Conservation (phyloP, 2,888 invertebrate species). For the Ichneumon xanthorius region DNA sequence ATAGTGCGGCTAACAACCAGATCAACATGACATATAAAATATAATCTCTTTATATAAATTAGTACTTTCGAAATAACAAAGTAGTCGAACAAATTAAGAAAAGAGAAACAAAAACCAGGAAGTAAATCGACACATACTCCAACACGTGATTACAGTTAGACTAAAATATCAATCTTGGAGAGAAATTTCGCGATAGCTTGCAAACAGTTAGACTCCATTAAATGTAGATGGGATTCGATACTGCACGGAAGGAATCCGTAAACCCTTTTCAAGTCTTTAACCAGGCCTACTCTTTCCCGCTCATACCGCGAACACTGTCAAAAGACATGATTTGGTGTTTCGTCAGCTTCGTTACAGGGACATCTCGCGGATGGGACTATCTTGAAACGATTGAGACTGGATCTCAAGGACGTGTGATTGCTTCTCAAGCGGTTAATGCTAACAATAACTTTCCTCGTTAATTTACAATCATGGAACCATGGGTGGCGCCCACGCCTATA, state of each 20-base stretch:
- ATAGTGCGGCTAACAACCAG: neutral
- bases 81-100: too few relatives aligned
- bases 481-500: neutral
- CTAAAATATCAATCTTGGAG: conserved; percentile 1
- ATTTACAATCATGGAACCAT: conserved; percentile 40
- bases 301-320: conserved; percentile 40
- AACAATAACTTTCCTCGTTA: conserved; percentile 38
- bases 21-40: neutral
- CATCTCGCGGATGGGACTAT: conserved; percentile 25
- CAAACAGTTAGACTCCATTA: neutral
- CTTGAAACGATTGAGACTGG: conserved; percentile 41
- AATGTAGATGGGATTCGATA: neutral
- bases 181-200: neutral
- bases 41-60: too few relatives aligned
- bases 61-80: too few relatives aligned
- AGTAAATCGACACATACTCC: too few relatives aligned
- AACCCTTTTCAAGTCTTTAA: neutral
- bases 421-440: conserved; percentile 38
- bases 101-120: too few relatives aligned
- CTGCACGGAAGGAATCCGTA: neutral
- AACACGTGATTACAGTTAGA: neutral
- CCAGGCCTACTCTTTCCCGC: neutral
- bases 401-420: conserved; percentile 33
- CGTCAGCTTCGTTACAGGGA: conserved; percentile 32
- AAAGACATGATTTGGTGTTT: conserved; percentile 50